phyloP scores from a whole-genome alignment of 2,888 invertebrate species.

The Tenodera sinensis region DNA sequence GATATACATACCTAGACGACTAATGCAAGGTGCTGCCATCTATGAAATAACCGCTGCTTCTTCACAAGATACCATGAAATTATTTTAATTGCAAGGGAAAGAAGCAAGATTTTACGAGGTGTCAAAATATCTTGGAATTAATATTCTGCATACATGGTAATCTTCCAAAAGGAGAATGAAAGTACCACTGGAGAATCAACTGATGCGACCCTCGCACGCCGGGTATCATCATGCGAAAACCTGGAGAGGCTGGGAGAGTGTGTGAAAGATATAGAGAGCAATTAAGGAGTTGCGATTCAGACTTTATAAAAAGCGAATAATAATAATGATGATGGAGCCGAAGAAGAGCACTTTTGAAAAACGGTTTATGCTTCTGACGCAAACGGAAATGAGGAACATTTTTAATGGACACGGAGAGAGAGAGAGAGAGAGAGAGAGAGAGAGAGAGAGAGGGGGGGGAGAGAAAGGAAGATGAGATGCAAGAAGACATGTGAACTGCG shows the following conservation, averaged over 20 bases:
- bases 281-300: background rate
- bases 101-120: background rate
- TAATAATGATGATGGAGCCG: background rate
- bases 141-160: background rate
- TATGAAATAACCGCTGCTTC: background rate
- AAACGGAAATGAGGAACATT: constrained; percentile 23
- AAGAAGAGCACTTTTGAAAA: background rate
- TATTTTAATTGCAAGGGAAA: background rate
- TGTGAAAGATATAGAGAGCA: background rate
- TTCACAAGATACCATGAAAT: background rate
- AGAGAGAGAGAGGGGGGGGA: background rate
- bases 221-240: background rate
- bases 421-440: background rate
- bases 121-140: background rate
- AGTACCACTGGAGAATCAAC: background rate
- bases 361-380: background rate
- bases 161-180: background rate
- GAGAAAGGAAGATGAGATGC: background rate
- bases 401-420: constrained; percentile 6
- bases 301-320: background rate
- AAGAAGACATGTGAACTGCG: constrained; percentile 1
- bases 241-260: background rate
- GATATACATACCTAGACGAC: background rate
- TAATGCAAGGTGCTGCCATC: background rate
- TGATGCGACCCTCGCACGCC: background rate